Evolutionary conservation across 92 coral and sea anemone genomes (phyloP), one percentile per base, ranked within the genome.

Genomic region (Montipora capitata): DNA sequence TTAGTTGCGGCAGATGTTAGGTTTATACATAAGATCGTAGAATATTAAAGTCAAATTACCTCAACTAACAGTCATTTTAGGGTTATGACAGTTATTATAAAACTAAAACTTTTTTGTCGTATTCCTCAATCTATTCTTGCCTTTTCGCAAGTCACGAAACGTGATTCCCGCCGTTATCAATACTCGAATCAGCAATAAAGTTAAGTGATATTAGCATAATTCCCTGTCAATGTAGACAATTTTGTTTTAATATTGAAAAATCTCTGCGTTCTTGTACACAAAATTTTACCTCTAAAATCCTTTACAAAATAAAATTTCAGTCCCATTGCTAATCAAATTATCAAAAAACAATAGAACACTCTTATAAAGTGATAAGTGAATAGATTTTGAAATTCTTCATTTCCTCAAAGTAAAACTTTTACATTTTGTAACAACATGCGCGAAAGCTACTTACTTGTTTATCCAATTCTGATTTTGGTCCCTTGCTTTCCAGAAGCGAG

Each of bases 401-500:
- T 88, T 84, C 42, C 84, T 80, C 61, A 71, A 80, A 35, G 44
- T 39, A 59, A 80, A 73, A 69, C 7, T 48, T 81, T 63, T 40
- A 20, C 49, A 10, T 40, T 17, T 48, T 48, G 52, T 48, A 10
- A 48, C 52, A 15, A 40, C 72, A 87, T 66, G 44, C 58, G 48
- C 74, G 52, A 38, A 78, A 72, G 78, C 61, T 41, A 7, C 95
- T 86, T 58, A 94, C 99, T 94, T 98, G 95, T 92, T 96, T 89
- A 74, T 98, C 99, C 43, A 98, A 93, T 71, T 98, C 98, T 45
- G 98, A 92, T 82, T 97, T 97, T 10, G 99, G 98, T 42, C 72
- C 85, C 10, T 86, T 84, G 83, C 88, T 91, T 12, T 91, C 95
- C 17, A 91, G 92, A 9, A 95, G 83, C 35, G 98, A 93, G 40